Evolutionary conservation across 1,140 invertebrate species (phyloP), one percentile per base, ranked within the genome.

Genomic region (Acromyrmex charruanus): DNA sequence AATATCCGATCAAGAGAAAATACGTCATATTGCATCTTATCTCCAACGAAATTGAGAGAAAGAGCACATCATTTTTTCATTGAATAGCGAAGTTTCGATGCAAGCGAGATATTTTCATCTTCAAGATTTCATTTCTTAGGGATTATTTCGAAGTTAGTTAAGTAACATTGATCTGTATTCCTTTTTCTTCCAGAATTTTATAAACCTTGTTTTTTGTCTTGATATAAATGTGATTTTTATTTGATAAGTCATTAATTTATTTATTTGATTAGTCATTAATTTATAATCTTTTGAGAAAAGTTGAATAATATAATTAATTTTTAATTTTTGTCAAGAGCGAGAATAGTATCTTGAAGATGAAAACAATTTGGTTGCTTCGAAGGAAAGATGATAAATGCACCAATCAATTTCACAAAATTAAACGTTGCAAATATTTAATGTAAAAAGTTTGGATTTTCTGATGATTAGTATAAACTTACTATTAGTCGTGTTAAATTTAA

Each of bases 1-100:
- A 75, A 75, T 72, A 71, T 81, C 53, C 21, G 58, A 61, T 61
- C 1, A 74, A 75, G 69, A 84, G 80, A 84, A 61, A 84, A 35
- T 84, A 71, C 80, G 4, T 58, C n/a, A 59, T 28, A 31, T 59
- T 51, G 31, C n/a, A 4, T 84, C 31, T 74, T 12, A 31, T 49
- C 35, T 28, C 49, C 21, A 82, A 25, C 35, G 28, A 7, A 63
- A 84, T 74, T 49, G 55, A 84, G 80, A 82, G 39, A 61, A 82
- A 82, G 68, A 74, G 39, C 55, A 84, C 69, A 61, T 61, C 14
- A 10, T 51, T 74, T 61, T 49, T 49, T 68, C 10, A 81, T 74
- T 61, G 14, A 84, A 84, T n/a, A 84, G 28, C 69, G 14, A 84
- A 55, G 28, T 74, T 84, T 74, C 55, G 39, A 84, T 49, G 7